Conservation (phyloP, 2,888 invertebrate species). For the Dascillus cervinus region DNA sequence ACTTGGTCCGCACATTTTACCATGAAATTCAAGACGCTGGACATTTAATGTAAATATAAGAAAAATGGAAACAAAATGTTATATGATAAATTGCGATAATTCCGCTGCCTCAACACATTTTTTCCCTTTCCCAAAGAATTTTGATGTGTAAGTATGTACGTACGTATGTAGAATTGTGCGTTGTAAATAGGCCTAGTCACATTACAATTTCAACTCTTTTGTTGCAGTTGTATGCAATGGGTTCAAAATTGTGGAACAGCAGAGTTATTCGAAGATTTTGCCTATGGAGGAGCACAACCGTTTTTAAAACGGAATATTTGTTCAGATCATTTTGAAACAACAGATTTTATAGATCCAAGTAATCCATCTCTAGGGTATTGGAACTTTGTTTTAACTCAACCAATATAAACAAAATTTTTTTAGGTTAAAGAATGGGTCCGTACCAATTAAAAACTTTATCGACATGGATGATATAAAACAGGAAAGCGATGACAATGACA, state of each 20-base stretch:
- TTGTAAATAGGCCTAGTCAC: background rate
- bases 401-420: too few relatives aligned
- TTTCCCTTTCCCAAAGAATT: slow-evolving; percentile 6
- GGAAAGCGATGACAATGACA: slow-evolving; percentile 3
- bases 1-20: background rate
- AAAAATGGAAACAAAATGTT: slow-evolving; percentile 8
- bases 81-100: slow-evolving; percentile 8
- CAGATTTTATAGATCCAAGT: slow-evolving; percentile 8
- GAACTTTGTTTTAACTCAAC: slow-evolving; percentile 2
- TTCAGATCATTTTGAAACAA: slow-evolving; percentile 8
- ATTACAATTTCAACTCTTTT: background rate
- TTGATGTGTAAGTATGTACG: slow-evolving; percentile 8
- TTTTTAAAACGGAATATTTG: slow-evolving; percentile 9
- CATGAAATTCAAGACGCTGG: too few relatives aligned
- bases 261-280: slow-evolving; percentile 13
- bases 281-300: slow-evolving; percentile 9
- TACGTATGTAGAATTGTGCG: background rate
- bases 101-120: slow-evolving; percentile 1
- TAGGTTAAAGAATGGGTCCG: slow-evolving; percentile 5
- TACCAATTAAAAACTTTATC: slow-evolving; percentile 3
- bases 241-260: slow-evolving; percentile 10
- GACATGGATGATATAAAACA: slow-evolving; percentile 4
- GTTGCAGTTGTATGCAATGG: slow-evolving; percentile 12
- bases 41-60: slow-evolving; percentile 1
- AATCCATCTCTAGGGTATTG: slow-evolving; percentile 6